Evolutionary conservation across 92 coral and sea anemone genomes (phyloP), one percentile per base, ranked within the genome.

Genomic region (Galaxea fascicularis): DNA sequence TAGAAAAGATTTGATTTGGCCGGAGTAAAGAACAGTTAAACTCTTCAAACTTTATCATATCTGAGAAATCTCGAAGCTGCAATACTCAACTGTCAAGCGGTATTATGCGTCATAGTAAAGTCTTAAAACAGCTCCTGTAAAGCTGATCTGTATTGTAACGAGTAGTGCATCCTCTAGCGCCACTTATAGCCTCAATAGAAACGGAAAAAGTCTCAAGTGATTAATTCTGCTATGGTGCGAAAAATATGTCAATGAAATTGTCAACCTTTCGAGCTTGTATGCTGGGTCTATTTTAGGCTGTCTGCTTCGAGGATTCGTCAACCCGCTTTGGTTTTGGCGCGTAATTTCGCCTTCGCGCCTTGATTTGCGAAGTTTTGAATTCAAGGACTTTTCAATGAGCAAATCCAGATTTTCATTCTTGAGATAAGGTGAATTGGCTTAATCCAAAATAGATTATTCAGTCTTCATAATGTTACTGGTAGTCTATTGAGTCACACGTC

Each of bases 221-320:
- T 82, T 82, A 70, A 70, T 59, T 57, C 86, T 82, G 86, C 86
- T 82, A 51, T 83, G 87, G 87, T 83, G 87, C 76, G 81, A 75
- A 83, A 83, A 72, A 73, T 83, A 83, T 83, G 87, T 83, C 82
- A 83, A 74, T 73, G 87, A 64, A 73, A 83, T 83, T 74, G 86
- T 82, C 78, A 82, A 80, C 78, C 76, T 82, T 70, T 81, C 44
- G 71, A 71, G 53, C 58, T 57, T 30, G 54, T 21, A 31, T 31
- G 27, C 69, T 20, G 85, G 85, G 53, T 52, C 71, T 58, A 16
- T 45, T 69, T 27, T 30, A 44, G 12, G 13, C 44, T 47, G 83
- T 54, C 57, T 25, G 20, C 22, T 18, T 64, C 18, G 56, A 49
- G 60, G 35, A 21, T 24, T n/a, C 52, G n/a, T 54, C 4, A 28